Evolutionary conservation across 2,797 vertebrate species (phyloP), one percentile per base, ranked within the genome.

Genomic region (Spinus olivaceus): DNA sequence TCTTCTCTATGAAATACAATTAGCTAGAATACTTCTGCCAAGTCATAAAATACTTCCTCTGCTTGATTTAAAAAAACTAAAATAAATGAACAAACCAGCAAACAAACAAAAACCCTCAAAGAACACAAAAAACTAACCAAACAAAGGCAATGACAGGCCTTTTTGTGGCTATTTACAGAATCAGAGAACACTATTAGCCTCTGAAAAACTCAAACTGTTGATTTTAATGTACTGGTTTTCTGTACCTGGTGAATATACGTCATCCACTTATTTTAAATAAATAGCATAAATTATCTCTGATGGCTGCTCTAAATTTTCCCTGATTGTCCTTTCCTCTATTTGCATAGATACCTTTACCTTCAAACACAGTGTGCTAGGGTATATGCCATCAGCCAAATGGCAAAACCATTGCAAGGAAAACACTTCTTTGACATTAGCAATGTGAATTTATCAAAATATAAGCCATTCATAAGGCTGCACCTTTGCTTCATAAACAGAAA

Each of bases 91-190:
- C 12, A 57, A 21, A 6, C 10, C 15, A 51, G 46, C 9, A 17
- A 30, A 12, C 11, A 32, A 47, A 27, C 3, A 23, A 54, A 47
- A 54, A 17, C 24, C 14, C 9, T 4, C 22, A 18, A 50, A 37
- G 14, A 61, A 12, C 44, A 79, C 60, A 50, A 25, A 41, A 66
- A 37, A 8, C 1, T 14, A 61, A 22, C 5, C 6, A 30, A 64
- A 6, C 4, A 42, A 57, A 69, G n/a, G 23, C 78, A 89, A 88
- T 90, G 59, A 65, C 23, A 67, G 83, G 69, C 5, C 20, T 92
- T 90, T 90, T 76, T 56, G 12, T 72, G 82, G 44, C 33, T 96
- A 11, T 91, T 90, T 92, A 73, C 60, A 90, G 59, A 92, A 86
- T 47, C 25, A 85, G 59, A 82, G 60, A 72, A 59, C 28, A 66